Evolutionary conservation across 2,888 invertebrate species (phyloP).

Genomic region (Protonemura montana): DNA sequence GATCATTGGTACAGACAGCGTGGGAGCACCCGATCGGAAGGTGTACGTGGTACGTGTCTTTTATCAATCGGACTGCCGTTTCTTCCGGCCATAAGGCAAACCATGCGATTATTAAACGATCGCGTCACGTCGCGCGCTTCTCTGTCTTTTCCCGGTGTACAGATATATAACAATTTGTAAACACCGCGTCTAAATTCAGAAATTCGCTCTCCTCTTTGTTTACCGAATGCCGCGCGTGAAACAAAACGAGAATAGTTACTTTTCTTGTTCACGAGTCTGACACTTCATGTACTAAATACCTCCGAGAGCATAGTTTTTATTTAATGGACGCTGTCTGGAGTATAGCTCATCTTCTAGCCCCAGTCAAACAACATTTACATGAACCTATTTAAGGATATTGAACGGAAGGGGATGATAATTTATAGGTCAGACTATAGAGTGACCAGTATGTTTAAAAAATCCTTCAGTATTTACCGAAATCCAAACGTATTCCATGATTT

Average conservation of each 20-base stretch:
- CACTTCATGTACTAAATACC: neutral
- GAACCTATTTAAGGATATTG: too few relatives aligned
- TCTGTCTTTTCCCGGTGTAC: neutral
- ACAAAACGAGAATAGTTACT: neutral
- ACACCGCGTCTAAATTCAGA: neutral
- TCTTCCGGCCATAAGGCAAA: neutral
- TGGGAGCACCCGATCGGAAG: neutral
- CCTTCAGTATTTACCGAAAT: neutral
- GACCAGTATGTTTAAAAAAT: too few relatives aligned
- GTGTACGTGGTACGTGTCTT: constrained; percentile 12
- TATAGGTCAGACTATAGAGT: too few relatives aligned
- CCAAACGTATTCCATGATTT: neutral
- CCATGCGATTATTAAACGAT: neutral
- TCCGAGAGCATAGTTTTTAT: too few relatives aligned
- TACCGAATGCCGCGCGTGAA: neutral
- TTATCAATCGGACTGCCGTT: neutral
- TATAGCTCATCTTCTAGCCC: too few relatives aligned
- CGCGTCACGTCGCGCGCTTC: neutral
- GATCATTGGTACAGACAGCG: neutral
- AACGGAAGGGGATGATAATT: too few relatives aligned
- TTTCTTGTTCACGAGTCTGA: neutral
- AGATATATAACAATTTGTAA: neutral
- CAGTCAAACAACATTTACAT: too few relatives aligned
- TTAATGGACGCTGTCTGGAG: too few relatives aligned
- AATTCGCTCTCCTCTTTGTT: neutral